These are phyloP conservation scores for Geopemphigus sp. DNA, from an alignment of 1,140 invertebrate genomes.

Conservation along the genomic window DNA sequence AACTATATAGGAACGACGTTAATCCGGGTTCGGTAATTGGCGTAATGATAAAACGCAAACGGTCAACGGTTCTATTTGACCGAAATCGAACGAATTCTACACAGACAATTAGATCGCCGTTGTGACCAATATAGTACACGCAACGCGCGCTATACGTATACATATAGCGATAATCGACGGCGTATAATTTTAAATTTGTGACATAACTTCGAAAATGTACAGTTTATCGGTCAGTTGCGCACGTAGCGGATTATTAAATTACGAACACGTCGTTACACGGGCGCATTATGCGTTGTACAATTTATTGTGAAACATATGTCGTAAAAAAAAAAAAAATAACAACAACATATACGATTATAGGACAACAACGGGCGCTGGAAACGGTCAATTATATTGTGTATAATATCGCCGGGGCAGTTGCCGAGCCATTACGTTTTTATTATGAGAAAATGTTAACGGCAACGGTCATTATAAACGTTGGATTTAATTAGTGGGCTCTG, in stretches of 20 bases:
- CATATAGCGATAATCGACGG: neutral
- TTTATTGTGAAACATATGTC: slow-evolving; percentile 46
- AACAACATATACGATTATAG: neutral
- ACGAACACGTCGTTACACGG: slow-evolving; percentile 6
- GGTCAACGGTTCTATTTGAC: too few species aligned
- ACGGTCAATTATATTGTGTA: slow-evolving; percentile 29
- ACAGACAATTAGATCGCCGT: too few species aligned
- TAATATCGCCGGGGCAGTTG: neutral
- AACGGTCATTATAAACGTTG: slow-evolving; percentile 31
- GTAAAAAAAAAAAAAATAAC: slow-evolving; percentile 12
- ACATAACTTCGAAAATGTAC: slow-evolving; percentile 25
- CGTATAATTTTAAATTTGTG: slow-evolving; percentile 4
- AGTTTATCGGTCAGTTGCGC: slow-evolving; percentile 41
- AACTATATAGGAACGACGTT: too few species aligned
- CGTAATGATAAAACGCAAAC: too few species aligned
- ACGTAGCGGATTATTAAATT: slow-evolving; percentile 34
- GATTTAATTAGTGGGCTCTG: slow-evolving; percentile 36
- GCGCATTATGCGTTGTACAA: neutral
- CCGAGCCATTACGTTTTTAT: slow-evolving; percentile 17
- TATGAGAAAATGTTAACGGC: slow-evolving; percentile 31
- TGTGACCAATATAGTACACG: too few species aligned
- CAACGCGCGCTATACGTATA: too few species aligned
- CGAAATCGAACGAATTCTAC: too few species aligned
- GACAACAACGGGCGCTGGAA: slow-evolving; percentile 8
- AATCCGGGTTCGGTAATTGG: too few species aligned